phyloP scores from a whole-genome alignment of 2,113 vertebrate genomes.

The Caranx melampygus region DNA sequence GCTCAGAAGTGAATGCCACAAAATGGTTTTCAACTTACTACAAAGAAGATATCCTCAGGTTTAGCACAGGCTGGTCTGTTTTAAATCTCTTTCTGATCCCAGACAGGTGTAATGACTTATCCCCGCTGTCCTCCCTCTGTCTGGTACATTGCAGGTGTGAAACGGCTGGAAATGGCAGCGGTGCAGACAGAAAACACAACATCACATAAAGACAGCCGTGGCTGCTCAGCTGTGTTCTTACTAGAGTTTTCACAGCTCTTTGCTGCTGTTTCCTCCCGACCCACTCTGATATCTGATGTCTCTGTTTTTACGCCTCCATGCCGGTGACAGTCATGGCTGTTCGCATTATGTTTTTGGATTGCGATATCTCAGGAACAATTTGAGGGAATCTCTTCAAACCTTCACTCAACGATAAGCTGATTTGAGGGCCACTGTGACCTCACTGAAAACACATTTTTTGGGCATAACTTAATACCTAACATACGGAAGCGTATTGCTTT shows the following conservation, averaged over 20 bases:
- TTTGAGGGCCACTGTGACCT: too few species aligned
- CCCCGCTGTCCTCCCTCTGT: background rate
- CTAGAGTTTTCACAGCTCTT: slow-evolving; percentile 14
- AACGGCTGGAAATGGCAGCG: slow-evolving; percentile 10
- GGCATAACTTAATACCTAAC: too few species aligned
- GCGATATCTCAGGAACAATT: too few species aligned
- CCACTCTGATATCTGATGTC: background rate
- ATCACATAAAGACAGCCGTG: slow-evolving; percentile 6
- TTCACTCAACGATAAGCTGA: too few species aligned
- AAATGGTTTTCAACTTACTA: background rate
- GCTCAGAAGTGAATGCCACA: slow-evolving; percentile 2
- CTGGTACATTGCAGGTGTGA: slow-evolving; percentile 34
- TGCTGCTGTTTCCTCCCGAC: slow-evolving; percentile 7
- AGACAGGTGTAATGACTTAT: slow-evolving; percentile 32
- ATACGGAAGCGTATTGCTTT: too few species aligned
- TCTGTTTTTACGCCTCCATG: background rate
- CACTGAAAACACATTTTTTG: too few species aligned
- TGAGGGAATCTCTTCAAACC: too few species aligned
- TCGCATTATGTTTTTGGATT: too few species aligned
- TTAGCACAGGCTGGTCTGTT: slow-evolving; percentile 2
- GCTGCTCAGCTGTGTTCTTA: slow-evolving; percentile 2
- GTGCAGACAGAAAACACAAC: slow-evolving; percentile 10
- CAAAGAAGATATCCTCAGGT: background rate
- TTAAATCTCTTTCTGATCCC: slow-evolving; percentile 6
- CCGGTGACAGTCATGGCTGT: too few species aligned